Conservation (phyloP, 2,113 vertebrate genomes). For the Neomonachus schauinslandi region DNA sequence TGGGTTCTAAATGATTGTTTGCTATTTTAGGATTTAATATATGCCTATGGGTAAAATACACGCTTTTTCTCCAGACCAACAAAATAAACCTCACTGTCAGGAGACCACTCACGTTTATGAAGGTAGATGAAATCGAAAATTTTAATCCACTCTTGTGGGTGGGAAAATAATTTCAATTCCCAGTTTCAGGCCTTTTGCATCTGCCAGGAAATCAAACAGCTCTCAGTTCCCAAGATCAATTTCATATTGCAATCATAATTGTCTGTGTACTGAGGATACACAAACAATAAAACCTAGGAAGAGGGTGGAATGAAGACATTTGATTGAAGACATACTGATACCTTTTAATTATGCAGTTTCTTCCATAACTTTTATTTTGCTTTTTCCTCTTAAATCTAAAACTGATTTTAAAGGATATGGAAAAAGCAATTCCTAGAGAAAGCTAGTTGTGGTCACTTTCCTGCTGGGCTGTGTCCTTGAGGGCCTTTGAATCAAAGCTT, state of each 20-base stretch:
- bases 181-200: slow-evolving; percentile 2
- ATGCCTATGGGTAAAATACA: slow-evolving; percentile 22
- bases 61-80: background rate
- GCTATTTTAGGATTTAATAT: slow-evolving; percentile 52
- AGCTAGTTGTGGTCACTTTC: background rate
- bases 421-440: slow-evolving; percentile 6
- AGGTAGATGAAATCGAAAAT: slow-evolving; percentile 24
- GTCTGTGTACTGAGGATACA: background rate
- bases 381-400: slow-evolving; percentile 39
- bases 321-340: slow-evolving; percentile 37
- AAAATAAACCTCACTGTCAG: slow-evolving; percentile 50
- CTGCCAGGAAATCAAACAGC: slow-evolving; percentile 62
- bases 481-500: background rate
- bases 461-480: background rate
- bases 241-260: slow-evolving; percentile 48
- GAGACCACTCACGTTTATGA: slow-evolving; percentile 50
- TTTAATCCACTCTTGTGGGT: slow-evolving; percentile 56
- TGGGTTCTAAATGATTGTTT: slow-evolving; percentile 23
- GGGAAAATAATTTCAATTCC: background rate
- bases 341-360: background rate
- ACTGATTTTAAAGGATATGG: slow-evolving; percentile 45
- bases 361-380: slow-evolving; percentile 33
- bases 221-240: slow-evolving; percentile 38
- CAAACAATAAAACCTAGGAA: slow-evolving; percentile 40
- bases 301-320: slow-evolving; percentile 8